phyloP scores from a whole-genome alignment of 1,140 invertebrate genomes.

The Halotydeus destructor region DNA sequence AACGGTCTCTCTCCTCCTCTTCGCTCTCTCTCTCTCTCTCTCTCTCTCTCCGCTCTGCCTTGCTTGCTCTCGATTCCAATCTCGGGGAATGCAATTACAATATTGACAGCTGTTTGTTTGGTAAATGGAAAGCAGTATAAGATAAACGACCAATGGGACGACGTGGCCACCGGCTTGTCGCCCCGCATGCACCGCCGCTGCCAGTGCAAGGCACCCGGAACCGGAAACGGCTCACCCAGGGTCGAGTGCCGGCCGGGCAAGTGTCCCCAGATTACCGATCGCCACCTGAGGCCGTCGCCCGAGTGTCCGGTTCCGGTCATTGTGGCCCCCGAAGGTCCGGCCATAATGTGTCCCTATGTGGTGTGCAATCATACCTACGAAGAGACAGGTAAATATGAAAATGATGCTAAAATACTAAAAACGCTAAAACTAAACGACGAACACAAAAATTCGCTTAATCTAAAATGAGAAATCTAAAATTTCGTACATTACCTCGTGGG shows the following conservation, averaged over 20 bases:
- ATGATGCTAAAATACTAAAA: too few relatives aligned
- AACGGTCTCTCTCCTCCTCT: background rate
- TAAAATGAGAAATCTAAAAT: background rate
- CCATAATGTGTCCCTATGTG: conserved; percentile 19
- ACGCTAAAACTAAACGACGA: background rate
- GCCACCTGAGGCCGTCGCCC: conserved; percentile 14
- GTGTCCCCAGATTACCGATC: conserved; percentile 17
- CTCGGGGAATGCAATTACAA: too few relatives aligned
- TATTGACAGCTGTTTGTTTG: conserved; percentile 12
- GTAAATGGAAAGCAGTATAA: conserved; percentile 15
- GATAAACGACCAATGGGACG: conserved; percentile 18
- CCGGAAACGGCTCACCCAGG: conserved; percentile 11
- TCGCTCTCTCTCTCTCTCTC: background rate
- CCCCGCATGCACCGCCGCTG: conserved; percentile 8
- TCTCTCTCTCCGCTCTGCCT: background rate
- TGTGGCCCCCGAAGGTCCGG: conserved; percentile 17
- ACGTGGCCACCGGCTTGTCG: background rate
- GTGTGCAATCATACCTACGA: conserved; percentile 20
- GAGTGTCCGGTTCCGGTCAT: conserved; percentile 17
- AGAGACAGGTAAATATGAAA: conserved; percentile 14
- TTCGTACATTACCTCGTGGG: background rate
- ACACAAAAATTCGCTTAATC: too few relatives aligned
- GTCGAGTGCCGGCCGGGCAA: conserved; percentile 16
- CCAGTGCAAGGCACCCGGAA: conserved; percentile 12
- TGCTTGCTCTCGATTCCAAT: background rate